Conservation (phyloP, 1,140 invertebrate genomes). For the Lepidurus couesii region DNA sequence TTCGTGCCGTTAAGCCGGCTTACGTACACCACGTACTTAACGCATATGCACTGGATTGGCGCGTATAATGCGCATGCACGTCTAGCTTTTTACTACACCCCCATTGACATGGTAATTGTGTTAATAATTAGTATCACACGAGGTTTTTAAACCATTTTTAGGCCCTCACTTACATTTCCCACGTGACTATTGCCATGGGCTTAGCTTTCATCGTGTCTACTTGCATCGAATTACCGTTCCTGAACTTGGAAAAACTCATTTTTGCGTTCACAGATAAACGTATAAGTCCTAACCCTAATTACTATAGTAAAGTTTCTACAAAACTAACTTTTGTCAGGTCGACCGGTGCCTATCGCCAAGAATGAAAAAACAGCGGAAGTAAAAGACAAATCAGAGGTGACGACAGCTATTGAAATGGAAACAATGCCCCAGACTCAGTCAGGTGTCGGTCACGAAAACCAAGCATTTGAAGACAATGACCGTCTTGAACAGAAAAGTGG, state of each 20-base stretch:
- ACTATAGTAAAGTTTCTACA: not conserved
- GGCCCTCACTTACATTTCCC: not conserved
- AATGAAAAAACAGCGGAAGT: not conserved
- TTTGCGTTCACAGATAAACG: not conserved
- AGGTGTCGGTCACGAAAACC: not conserved
- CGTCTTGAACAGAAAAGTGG: not conserved
- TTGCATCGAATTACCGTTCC: constrained; percentile 30
- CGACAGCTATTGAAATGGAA: constrained; percentile 5
- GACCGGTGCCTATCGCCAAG: not conserved
- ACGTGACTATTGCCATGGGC: constrained; percentile 23
- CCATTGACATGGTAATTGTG: not conserved
- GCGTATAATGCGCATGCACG: constrained; percentile 60
- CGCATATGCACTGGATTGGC: constrained; percentile 42
- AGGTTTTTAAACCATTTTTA: not conserved
- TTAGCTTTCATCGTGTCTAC: constrained; percentile 30
- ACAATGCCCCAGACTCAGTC: not conserved
- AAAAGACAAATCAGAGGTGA: not conserved
- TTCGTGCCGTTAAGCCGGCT: constrained; percentile 64
- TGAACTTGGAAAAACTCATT: constrained; percentile 30
- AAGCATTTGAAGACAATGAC: not conserved
- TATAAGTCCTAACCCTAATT: not conserved
- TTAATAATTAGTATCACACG: not conserved
- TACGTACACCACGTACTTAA: constrained; percentile 63
- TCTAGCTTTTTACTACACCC: constrained; percentile 58
- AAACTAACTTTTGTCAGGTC: not conserved